Conservation (phyloP, 2,113 vertebrate genomes). For the Aldabrachelys gigantea region DNA sequence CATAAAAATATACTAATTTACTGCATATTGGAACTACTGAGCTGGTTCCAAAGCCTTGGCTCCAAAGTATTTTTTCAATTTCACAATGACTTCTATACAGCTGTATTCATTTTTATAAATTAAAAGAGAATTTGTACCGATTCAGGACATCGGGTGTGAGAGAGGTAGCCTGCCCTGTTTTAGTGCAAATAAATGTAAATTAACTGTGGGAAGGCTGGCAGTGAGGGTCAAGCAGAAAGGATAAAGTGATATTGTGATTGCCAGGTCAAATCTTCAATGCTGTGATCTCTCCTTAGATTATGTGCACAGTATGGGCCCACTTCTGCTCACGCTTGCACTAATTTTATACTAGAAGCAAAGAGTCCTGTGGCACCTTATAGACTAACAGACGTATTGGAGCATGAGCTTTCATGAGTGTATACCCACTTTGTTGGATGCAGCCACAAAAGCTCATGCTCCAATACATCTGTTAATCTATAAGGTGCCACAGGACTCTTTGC, state of each 20-base stretch:
- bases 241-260: neutral
- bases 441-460: too few relatives aligned
- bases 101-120: neutral
- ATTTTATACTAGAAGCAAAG: neutral
- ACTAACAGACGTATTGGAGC: too few relatives aligned
- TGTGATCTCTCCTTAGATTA: neutral
- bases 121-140: constrained; percentile 4
- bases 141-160: neutral
- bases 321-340: neutral
- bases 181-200: constrained; percentile 63
- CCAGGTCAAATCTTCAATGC: neutral
- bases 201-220: neutral
- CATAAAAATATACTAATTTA: constrained; percentile 16
- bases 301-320: neutral
- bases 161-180: constrained; percentile 50
- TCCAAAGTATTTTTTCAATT: neutral
- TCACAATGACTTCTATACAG: constrained; percentile 34
- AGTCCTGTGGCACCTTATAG: too few relatives aligned
- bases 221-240: constrained; percentile 8
- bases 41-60: constrained; percentile 33
- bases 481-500: too few relatives aligned
- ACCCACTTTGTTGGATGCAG: too few relatives aligned
- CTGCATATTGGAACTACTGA: constrained; percentile 24
- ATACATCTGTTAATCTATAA: too few relatives aligned
- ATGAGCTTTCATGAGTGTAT: too few relatives aligned